Conservation (phyloP, 2,888 invertebrate species). For the Dryococelus australis region DNA sequence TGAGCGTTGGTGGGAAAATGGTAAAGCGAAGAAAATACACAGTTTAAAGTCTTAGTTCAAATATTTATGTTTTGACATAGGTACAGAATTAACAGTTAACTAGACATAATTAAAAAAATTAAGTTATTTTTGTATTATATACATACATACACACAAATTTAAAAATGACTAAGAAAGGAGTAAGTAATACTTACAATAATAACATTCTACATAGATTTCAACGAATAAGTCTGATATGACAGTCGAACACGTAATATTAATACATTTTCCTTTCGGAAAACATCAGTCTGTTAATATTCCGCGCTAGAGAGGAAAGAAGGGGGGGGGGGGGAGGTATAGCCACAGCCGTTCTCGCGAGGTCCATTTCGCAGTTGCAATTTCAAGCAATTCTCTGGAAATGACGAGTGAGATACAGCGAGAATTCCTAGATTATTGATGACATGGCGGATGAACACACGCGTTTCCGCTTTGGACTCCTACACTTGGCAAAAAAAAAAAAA, state of each 20-base stretch:
- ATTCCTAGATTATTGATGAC: not conserved
- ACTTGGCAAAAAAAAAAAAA: too few species aligned
- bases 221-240: slow-evolving; percentile 7
- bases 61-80: not conserved
- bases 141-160: slow-evolving; percentile 22
- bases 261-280: not conserved
- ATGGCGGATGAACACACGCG: not conserved
- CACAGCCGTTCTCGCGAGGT: slow-evolving; percentile 3
- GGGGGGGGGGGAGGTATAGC: not conserved
- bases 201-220: not conserved
- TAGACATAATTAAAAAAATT: slow-evolving; percentile 24
- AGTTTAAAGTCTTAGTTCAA: slow-evolving; percentile 1
- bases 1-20: too few species aligned
- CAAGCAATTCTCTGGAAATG: not conserved
- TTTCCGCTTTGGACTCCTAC: not conserved
- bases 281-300: slow-evolving; percentile 16
- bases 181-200: slow-evolving; percentile 24
- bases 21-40: too few species aligned
- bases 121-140: slow-evolving; percentile 26
- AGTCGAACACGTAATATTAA: not conserved
- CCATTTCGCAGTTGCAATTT: not conserved
- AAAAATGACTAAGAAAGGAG: slow-evolving; percentile 23
- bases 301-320: not conserved
- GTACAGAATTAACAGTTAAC: slow-evolving; percentile 16
- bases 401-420: not conserved